phyloP scores from a whole-genome alignment of 1,140 invertebrate genomes.

The Eubasilissa regina region DNA sequence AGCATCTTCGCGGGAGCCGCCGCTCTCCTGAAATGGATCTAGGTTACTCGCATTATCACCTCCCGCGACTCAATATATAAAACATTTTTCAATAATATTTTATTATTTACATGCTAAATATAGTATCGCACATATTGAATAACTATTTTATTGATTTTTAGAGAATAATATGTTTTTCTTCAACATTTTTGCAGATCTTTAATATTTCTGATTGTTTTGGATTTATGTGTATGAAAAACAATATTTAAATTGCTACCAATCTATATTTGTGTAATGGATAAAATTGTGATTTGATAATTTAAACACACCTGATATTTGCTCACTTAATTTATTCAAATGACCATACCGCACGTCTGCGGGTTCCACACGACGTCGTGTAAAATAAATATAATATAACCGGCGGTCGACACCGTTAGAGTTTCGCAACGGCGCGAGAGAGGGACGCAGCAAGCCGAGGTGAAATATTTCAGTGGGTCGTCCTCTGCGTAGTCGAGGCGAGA shows the following conservation, averaged over 20 bases:
- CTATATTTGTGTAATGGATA: neutral
- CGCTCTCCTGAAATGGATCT: neutral
- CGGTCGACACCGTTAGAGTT: conserved; percentile 33
- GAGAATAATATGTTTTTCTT: neutral
- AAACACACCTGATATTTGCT: too few species aligned
- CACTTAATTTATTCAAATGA: too few species aligned
- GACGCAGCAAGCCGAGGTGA: conserved; percentile 10
- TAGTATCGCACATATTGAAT: too few species aligned
- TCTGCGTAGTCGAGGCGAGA: conserved; percentile 3
- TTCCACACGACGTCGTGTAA: too few species aligned
- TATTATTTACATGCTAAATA: too few species aligned
- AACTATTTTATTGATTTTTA: too few species aligned
- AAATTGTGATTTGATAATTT: too few species aligned
- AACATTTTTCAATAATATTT: too few species aligned
- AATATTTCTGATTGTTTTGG: neutral
- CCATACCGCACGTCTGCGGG: too few species aligned
- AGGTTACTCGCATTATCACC: conserved; percentile 6
- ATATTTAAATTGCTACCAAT: neutral
- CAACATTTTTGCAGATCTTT: neutral
- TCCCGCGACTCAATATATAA: neutral
- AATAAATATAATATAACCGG: neutral
- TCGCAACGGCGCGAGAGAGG: conserved; percentile 35
- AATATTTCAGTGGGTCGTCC: conserved; percentile 32
- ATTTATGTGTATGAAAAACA: too few species aligned
- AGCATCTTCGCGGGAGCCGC: conserved; percentile 24